Conservation (phyloP, 2,797 vertebrate species). For the Bovichtus variegatus region DNA sequence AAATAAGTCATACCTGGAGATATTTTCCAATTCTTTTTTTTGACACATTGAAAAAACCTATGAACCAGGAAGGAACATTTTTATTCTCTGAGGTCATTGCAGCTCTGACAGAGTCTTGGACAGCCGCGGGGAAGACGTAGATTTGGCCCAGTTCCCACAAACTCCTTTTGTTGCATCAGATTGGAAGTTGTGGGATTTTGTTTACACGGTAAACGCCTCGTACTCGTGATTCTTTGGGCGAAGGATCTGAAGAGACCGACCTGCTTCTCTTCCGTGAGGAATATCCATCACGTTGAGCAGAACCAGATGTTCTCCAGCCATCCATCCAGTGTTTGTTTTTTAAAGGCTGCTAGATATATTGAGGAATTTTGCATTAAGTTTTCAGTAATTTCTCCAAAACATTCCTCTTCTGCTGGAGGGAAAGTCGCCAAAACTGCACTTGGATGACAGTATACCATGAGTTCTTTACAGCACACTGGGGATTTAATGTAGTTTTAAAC, state of each 20-base stretch:
- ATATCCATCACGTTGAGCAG: slow-evolving; percentile 55
- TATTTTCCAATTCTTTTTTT: slow-evolving; percentile 19
- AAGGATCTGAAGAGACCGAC: neutral
- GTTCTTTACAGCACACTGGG: neutral
- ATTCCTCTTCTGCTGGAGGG: neutral
- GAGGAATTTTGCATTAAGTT: neutral
- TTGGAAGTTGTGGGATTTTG: slow-evolving; percentile 25
- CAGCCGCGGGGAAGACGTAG: slow-evolving; percentile 21
- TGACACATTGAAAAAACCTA: slow-evolving; percentile 19
- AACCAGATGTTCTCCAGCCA: slow-evolving; percentile 60
- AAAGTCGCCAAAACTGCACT: neutral
- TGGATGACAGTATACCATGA: neutral
- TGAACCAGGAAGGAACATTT: slow-evolving; percentile 47
- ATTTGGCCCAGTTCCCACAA: slow-evolving; percentile 17
- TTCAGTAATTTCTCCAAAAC: neutral
- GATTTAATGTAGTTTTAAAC: neutral
- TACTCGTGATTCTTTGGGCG: slow-evolving; percentile 23
- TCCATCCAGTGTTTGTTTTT: slow-evolving; percentile 4
- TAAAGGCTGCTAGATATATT: neutral
- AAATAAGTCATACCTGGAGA: slow-evolving; percentile 4
- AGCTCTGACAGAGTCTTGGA: slow-evolving; percentile 19
- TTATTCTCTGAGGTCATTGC: slow-evolving; percentile 44
- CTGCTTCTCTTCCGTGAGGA: slow-evolving; percentile 44
- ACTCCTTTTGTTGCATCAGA: slow-evolving; percentile 23
- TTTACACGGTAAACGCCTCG: slow-evolving; percentile 42